phyloP scores from a whole-genome alignment of 2,797 vertebrate species.

The Cuculus canorus region DNA sequence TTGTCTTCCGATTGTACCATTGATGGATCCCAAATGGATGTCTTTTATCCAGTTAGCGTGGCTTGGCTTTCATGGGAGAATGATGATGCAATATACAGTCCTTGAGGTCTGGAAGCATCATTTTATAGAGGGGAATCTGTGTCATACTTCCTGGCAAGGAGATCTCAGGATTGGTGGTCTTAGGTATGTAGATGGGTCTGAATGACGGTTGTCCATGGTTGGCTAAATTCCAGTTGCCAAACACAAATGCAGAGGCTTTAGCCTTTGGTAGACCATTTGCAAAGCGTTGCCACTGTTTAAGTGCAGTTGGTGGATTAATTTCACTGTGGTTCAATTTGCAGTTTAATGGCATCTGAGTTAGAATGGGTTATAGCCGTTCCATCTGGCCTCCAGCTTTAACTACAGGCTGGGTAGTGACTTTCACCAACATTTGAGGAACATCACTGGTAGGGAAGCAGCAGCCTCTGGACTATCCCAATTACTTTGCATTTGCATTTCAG shows the following conservation, averaged over 20 bases:
- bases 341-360: background rate
- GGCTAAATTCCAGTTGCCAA: background rate
- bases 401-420: background rate
- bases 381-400: background rate
- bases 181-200: background rate
- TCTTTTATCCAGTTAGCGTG: too few species aligned
- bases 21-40: background rate
- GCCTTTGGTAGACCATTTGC: background rate
- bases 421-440: background rate
- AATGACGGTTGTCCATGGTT: background rate
- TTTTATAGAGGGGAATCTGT: background rate
- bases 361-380: background rate
- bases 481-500: background rate
- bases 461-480: background rate
- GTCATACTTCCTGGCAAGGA: background rate
- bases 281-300: background rate
- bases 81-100: background rate
- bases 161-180: rapidly evolving
- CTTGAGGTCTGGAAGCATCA: background rate
- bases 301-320: background rate
- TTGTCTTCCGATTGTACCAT: background rate
- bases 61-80: background rate
- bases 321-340: background rate
- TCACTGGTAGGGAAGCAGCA: background rate
- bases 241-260: background rate